A percentile compares a stretch with the other conserved stretches of the same genome.
Conservation (phyloP, 2,113 vertebrate genomes). For the Sylvia atricapilla region DNA sequence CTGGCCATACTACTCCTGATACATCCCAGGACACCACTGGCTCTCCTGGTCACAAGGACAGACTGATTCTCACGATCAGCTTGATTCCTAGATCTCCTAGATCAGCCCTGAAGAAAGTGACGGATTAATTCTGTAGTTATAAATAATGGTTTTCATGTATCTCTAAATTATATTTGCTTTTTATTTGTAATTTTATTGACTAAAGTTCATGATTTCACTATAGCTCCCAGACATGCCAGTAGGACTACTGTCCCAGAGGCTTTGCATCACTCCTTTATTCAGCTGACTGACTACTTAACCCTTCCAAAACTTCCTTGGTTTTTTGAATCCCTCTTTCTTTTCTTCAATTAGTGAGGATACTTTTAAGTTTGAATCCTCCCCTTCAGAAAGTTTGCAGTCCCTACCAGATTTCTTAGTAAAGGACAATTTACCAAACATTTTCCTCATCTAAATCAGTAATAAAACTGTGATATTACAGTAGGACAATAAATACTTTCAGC, state of each 20-base stretch:
- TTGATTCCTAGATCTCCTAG: no score
- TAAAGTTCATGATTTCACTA: background rate
- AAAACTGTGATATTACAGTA: background rate
- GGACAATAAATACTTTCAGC: background rate
- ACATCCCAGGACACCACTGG: background rate
- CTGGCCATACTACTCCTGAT: background rate
- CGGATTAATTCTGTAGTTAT: background rate
- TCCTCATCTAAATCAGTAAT: background rate
- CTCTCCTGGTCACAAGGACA: background rate
- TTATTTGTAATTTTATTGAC: background rate
- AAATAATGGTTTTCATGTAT: background rate
- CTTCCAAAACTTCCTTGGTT: background rate
- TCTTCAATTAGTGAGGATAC: background rate
- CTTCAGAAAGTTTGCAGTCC: background rate
- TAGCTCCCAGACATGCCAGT: background rate
- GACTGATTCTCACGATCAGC: background rate
- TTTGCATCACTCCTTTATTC: background rate
- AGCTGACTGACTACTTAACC: background rate
- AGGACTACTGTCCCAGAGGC: background rate
- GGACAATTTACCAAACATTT: background rate
- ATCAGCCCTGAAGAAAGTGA: background rate
- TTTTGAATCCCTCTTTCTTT: background rate
- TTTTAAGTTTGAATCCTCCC: background rate
- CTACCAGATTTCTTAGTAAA: background rate
- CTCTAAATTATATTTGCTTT: background rate